Base-by-base conservation (phyloP, 2,888 invertebrate genomes). In the Chrysolina haemoptera region DNA sequence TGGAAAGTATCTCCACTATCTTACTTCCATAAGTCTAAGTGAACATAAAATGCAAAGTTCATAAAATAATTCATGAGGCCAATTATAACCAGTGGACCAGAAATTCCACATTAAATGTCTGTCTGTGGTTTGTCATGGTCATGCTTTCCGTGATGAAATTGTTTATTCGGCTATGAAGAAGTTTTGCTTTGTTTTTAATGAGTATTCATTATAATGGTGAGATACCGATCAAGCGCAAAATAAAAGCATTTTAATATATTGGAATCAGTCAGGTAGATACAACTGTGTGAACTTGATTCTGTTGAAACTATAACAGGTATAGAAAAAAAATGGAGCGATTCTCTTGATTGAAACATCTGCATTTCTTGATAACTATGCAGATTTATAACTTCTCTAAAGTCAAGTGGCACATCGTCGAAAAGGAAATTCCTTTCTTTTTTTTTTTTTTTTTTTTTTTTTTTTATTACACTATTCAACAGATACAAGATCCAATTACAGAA, bases 11-110 rank as follows among this genome's bases (percentile, higher is more conserved):
- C 16, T 48, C 9, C 48, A n/a, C 16, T 48, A 9, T 48, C 10
- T 2, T 1, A 16, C 8, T 48, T 10, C 16, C 16, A 11, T 10
- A 48, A 16, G 48, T 16, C 48, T 48, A 6, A 5, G 14, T 48
- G 48, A 8, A n/a, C 48, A 16, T 16, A n/a, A 48, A 16, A 16
- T 48, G 48, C 48, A 14, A 48, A n/a, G 27, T 27, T 27, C 35
- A 6, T 35, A 8, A 35, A 35, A 35, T 6, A 8, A 35, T 35
- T 35, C 8, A 35, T 35, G 10, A 48, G 16, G 10, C 48, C 16
- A n/a, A 53, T 53, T 20, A 53, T 53, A 11, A 53, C 11, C 53
- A 53, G 18, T 53, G 53, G 18, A 53, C 53, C 53, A 53, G 18
- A n/a, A 53, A 20, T 20, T 53, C n/a, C 11, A 20, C 20, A 20